Evolutionary conservation across 2,888 invertebrate species (phyloP).

Genomic region (Protodeltote pygarga): DNA sequence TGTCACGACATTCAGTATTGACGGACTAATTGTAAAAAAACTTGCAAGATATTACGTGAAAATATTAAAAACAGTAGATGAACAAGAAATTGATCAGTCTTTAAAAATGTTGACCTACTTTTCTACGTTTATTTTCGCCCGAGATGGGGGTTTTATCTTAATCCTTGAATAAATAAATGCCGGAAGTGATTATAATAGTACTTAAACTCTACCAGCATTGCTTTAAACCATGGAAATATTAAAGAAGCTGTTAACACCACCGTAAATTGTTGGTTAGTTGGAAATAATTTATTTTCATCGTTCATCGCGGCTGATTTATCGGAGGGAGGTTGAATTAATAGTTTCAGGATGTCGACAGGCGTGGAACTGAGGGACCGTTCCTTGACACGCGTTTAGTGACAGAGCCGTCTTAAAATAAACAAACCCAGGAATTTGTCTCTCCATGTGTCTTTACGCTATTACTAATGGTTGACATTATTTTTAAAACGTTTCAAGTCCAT

Average conservation of each 20-base stretch:
- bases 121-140: slow-evolving; percentile 28
- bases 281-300: slow-evolving; percentile 71
- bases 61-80: slow-evolving; percentile 17
- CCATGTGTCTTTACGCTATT: slow-evolving; percentile 33
- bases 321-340: slow-evolving; percentile 67
- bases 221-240: slow-evolving; percentile 37
- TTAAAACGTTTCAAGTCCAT: too few relatives aligned
- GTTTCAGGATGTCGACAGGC: slow-evolving; percentile 69
- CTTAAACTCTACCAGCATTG: slow-evolving; percentile 12
- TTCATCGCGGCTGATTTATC: slow-evolving; percentile 68
- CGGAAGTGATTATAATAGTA: slow-evolving; percentile 24
- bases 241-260: slow-evolving; percentile 61
- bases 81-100: slow-evolving; percentile 22
- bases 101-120: slow-evolving; percentile 31
- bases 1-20: slow-evolving; percentile 28
- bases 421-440: slow-evolving; percentile 40
- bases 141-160: slow-evolving; percentile 32
- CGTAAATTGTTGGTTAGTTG: slow-evolving; percentile 65
- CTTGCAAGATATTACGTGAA: slow-evolving; percentile 8
- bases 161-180: slow-evolving; percentile 20
- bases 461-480: too few relatives aligned
- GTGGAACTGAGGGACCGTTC: slow-evolving; percentile 37
- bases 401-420: slow-evolving; percentile 60
- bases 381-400: slow-evolving; percentile 54
- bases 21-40: slow-evolving; percentile 25